Evolutionary conservation across 2,888 invertebrate genomes (phyloP), one percentile per base, ranked within the genome.

Genomic region (Heliconius aoede): DNA sequence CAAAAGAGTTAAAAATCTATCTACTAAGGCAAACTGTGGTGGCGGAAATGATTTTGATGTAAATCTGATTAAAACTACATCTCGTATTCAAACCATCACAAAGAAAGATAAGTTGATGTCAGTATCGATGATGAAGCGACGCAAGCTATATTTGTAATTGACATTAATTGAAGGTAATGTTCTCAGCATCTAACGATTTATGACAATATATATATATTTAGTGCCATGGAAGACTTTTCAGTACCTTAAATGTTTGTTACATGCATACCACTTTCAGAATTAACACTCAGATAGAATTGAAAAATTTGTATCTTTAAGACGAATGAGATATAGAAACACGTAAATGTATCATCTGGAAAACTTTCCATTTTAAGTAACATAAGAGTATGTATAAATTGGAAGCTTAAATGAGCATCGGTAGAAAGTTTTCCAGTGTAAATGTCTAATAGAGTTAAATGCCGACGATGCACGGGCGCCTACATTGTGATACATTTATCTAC

Each of bases 401-500:
- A 87, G 86, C 86, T 82, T 85, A 86, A 85, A 86, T 87, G 88
- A 87, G 84, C 82, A 82, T 79, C 74, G 79, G 83, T 88, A 92
- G 93, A 94, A 94, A 93, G 93, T 89, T 93, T 93, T 92, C 93
- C 93, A 93, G 91, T 81, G 81, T 80, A 83, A 85, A 85, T 82
- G 84, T 84, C 83, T 85, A 87, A 84, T 69, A 86, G 85, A 86
- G 86, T 85, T 85, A 87, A 86, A 85, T 87, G 85, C 86, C 86
- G 86, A 86, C 85, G 86, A 90, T 91, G 92, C 89, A 90, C 92
- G 93, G 94, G 94, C 94, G 94, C 93, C 90, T 94, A 93, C 86
- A 86, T 93, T 94, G 94, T 94, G 94, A 94, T 94, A 94, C 94
- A 93, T 90, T 94, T 93, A 94, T 93, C 94, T 94, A 93, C 88